Evolutionary conservation across 30 jellyfish, hydroid and myxozoan genomes (phyloP).

Genomic region (Turritopsis rubra): DNA sequence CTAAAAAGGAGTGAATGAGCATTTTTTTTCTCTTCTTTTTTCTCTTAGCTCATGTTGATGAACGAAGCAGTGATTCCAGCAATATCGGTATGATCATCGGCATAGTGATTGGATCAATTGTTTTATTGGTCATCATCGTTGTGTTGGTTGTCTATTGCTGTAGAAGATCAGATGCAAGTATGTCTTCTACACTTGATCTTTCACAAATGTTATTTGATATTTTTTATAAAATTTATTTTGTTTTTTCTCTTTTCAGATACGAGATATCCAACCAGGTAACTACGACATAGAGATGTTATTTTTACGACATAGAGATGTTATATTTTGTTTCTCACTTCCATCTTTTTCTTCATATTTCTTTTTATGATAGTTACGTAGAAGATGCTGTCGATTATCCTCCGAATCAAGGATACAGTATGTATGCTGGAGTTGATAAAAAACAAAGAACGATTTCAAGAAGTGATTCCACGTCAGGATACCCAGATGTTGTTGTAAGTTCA

Average conservation of each 20-base stretch:
- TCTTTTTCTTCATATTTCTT: neutral
- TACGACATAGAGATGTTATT: neutral
- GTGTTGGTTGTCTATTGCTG: neutral
- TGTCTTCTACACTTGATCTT: no score
- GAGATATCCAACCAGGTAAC: conserved; percentile 13
- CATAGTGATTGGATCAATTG: conserved; percentile 17
- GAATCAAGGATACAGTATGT: conserved; percentile 12
- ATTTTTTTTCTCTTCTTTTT: neutral
- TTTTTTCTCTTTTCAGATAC: neutral
- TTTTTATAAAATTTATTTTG: neutral
- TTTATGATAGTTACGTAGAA: conserved; percentile 17
- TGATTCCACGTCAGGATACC: conserved; percentile 46
- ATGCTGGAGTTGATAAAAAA: conserved; percentile 31
- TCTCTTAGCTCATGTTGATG: neutral
- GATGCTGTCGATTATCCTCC: conserved; percentile 31
- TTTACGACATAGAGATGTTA: neutral
- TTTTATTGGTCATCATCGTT: neutral
- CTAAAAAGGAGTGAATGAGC: neutral
- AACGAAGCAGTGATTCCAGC: neutral
- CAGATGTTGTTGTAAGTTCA: conserved; percentile 52
- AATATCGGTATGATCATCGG: conserved; percentile 13
- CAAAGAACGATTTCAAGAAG: conserved; percentile 51
- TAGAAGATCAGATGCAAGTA: conserved; percentile 22
- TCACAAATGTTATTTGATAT: no score
- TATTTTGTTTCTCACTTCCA: neutral